Percentiles rank a stretch among this genome's conserved stretches.
phyloP scores from a whole-genome alignment of 1,140 invertebrate species.

The Ceratitis capitata region DNA sequence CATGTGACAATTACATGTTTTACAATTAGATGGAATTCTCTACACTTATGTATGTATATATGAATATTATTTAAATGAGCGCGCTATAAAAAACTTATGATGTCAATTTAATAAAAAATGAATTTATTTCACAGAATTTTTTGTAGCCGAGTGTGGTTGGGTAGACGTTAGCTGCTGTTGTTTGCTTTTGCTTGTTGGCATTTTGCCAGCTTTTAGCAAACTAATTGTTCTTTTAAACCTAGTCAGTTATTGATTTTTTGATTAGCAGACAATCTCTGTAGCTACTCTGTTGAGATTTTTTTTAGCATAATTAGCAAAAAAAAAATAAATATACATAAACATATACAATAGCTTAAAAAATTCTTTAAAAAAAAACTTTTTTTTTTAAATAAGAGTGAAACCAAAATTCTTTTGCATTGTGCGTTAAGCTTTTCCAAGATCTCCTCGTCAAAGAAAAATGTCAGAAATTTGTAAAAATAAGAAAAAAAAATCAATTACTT shows the following conservation, averaged over 20 bases:
- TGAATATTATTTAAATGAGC: not conserved
- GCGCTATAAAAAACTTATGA: slow-evolving; percentile 22
- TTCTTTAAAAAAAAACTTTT: too few species aligned
- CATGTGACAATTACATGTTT: not conserved
- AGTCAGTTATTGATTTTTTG: not conserved
- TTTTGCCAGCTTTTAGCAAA: not conserved
- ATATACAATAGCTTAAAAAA: too few species aligned
- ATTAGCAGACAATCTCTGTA: not conserved
- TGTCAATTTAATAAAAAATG: slow-evolving; percentile 10
- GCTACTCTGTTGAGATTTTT: not conserved
- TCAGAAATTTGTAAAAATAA: too few species aligned
- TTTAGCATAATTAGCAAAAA: too few species aligned
- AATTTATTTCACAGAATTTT: not conserved
- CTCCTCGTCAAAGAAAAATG: too few species aligned
- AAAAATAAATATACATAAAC: too few species aligned
- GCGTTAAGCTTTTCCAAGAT: too few species aligned
- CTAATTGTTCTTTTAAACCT: not conserved
- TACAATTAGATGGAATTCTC: not conserved
- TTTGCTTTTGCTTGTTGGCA: too few species aligned
- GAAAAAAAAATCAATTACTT: too few species aligned
- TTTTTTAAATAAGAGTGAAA: too few species aligned
- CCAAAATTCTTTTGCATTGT: too few species aligned
- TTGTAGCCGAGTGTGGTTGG: not conserved
- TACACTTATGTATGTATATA: not conserved
- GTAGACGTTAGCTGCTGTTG: not conserved